phyloP scores from a whole-genome alignment of 1,140 invertebrate genomes.

The Trichonephila clavipes region DNA sequence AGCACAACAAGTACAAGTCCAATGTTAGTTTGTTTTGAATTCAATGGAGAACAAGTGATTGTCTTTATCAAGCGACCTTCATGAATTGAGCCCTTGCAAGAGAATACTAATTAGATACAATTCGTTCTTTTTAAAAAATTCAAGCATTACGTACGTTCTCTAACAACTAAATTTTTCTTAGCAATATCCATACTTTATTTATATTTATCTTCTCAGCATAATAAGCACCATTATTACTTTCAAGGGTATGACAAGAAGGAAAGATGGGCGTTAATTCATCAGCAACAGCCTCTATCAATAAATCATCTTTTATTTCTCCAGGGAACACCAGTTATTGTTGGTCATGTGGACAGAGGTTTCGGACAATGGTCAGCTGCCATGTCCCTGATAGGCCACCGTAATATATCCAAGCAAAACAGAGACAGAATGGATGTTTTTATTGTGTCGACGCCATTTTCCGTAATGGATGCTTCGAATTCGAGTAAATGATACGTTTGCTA shows the following conservation, averaged over 20 bases:
- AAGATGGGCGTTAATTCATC: conserved; percentile 17
- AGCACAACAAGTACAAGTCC: too few species aligned
- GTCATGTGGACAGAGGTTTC: not conserved
- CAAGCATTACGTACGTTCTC: too few species aligned
- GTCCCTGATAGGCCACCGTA: not conserved
- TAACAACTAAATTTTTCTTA: too few species aligned
- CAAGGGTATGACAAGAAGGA: not conserved
- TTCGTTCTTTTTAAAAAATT: too few species aligned
- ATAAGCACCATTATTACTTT: not conserved
- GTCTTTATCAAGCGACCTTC: too few species aligned
- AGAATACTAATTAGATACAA: too few species aligned
- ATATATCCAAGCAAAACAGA: not conserved
- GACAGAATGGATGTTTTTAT: conserved; percentile 17
- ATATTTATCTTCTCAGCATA: not conserved
- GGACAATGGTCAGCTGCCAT: conserved; percentile 12
- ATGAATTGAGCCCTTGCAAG: too few species aligned
- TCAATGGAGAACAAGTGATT: too few species aligned
- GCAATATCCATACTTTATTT: not conserved
- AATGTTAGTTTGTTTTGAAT: too few species aligned
- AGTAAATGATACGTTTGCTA: not conserved
- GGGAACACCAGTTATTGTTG: conserved; percentile 31
- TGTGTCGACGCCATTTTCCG: not conserved
- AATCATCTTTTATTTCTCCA: conserved; percentile 45
- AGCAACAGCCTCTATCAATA: not conserved
- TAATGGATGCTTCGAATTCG: conserved; percentile 1